These are phyloP conservation scores for Drosophila kepulauana DNA, from an alignment of 1,140 invertebrate genomes.

Conservation along the genomic window DNA sequence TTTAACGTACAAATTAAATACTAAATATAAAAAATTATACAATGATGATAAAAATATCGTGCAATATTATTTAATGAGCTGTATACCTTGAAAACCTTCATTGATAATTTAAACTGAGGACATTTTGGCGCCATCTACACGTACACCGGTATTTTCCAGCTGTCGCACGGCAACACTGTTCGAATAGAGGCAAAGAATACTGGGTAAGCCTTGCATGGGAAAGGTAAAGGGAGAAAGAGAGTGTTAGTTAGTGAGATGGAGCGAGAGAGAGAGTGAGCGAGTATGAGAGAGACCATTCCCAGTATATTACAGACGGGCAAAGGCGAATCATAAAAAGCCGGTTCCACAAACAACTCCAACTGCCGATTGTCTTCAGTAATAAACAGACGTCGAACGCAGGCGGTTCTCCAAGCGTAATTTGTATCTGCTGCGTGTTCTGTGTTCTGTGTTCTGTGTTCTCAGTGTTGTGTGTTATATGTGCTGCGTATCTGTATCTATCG, in stretches of 20 bases:
- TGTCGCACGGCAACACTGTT: constrained; percentile 57
- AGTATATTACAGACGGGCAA: constrained; percentile 43
- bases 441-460: constrained; percentile 32
- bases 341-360: constrained; percentile 69
- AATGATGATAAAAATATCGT: too few relatives aligned
- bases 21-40: too few relatives aligned
- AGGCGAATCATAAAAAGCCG: constrained; percentile 51
- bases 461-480: not conserved
- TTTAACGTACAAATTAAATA: too few relatives aligned
- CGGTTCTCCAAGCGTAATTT: constrained; percentile 54
- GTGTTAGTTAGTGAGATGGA: not conserved
- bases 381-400: constrained; percentile 71
- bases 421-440: constrained; percentile 20
- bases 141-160: constrained; percentile 4
- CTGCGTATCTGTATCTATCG: constrained; percentile 32
- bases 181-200: constrained; percentile 31
- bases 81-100: too few relatives aligned
- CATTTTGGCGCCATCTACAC: constrained; percentile 29
- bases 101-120: too few relatives aligned
- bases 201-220: constrained; percentile 1
- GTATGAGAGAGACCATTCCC: constrained; percentile 26
- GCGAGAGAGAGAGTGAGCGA: not conserved
- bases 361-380: constrained; percentile 64
- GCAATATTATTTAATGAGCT: too few relatives aligned
- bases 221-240: not conserved